Evolutionary conservation across 30 jellyfish, hydroid and myxozoan genomes (phyloP).

Genomic region (Clytia hemisphaerica): DNA sequence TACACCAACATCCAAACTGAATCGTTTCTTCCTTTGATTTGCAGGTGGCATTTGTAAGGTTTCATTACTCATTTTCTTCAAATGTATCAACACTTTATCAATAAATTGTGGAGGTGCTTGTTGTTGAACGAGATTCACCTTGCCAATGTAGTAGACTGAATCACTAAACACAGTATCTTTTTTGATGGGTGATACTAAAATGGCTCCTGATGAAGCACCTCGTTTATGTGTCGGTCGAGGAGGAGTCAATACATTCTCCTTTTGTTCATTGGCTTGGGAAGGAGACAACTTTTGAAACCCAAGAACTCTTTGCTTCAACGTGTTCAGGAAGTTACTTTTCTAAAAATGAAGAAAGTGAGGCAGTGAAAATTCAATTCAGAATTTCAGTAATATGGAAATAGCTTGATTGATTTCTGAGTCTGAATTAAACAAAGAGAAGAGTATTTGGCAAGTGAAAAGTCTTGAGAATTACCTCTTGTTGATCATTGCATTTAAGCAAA

Average conservation of each 20-base stretch:
- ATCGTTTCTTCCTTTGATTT: neutral
- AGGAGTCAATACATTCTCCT: slow-evolving; percentile 24
- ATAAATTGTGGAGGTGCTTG: slow-evolving; percentile 84
- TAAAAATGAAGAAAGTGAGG: slow-evolving; percentile 17
- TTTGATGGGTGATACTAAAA: slow-evolving; percentile 30
- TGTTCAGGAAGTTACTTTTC: slow-evolving; percentile 60
- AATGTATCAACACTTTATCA: slow-evolving; percentile 63
- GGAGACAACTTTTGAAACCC: slow-evolving; percentile 37
- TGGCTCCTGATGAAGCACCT: slow-evolving; percentile 76
- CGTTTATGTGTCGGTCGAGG: slow-evolving; percentile 54
- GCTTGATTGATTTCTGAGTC: neutral
- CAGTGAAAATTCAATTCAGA: neutral
- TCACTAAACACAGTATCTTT: slow-evolving; percentile 60
- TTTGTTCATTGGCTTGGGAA: slow-evolving; percentile 33
- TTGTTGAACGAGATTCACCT: slow-evolving; percentile 80
- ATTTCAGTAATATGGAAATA: neutral
- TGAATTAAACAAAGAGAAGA: neutral
- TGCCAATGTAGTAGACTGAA: slow-evolving; percentile 91
- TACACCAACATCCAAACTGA: neutral
- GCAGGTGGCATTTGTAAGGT: neutral
- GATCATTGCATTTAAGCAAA: slow-evolving; percentile 51
- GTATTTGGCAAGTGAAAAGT: neutral
- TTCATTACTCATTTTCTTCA: slow-evolving; percentile 24
- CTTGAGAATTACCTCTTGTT: slow-evolving; percentile 37
- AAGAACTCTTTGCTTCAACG: slow-evolving; percentile 54